Conservation (phyloP, 2,113 vertebrate genomes). For the Chionomys nivalis region DNA sequence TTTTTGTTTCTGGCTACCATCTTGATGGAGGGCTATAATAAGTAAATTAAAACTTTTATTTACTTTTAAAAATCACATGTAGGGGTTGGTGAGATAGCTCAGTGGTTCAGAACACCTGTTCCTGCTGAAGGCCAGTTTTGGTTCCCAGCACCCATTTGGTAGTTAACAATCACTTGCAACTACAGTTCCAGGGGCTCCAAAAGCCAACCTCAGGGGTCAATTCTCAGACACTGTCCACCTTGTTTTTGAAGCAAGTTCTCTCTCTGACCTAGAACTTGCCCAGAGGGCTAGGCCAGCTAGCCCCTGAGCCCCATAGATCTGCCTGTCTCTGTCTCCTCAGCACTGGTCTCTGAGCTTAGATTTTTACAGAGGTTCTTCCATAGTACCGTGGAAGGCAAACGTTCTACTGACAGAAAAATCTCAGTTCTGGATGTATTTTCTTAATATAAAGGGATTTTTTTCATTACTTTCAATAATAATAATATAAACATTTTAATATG, state of each 20-base stretch:
- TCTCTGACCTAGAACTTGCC: not conserved
- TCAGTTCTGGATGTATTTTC: not conserved
- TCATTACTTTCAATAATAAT: not conserved
- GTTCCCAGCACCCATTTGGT: not conserved
- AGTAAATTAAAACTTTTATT: not conserved
- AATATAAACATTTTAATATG: not conserved
- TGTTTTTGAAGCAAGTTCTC: not conserved
- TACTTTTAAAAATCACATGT: not conserved
- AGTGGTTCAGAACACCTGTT: not conserved
- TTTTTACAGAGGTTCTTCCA: not conserved
- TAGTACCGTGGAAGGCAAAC: not conserved
- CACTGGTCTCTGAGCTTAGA: not conserved
- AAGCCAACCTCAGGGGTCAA: not conserved
- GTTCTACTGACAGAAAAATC: not conserved
- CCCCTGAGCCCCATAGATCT: not conserved
- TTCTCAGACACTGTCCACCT: not conserved
- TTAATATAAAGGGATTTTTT: not conserved
- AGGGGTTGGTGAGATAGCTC: not conserved
- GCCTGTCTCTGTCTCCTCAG: not conserved
- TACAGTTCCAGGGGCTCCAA: not conserved
- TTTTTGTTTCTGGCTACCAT: not conserved
- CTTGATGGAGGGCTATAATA: not conserved
- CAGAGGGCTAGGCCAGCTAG: no score
- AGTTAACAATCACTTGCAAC: not conserved
- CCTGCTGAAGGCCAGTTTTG: not conserved